Evolutionary conservation across 2,113 vertebrate species (phyloP), one percentile per base, ranked within the genome.

Genomic region (Eretmochelys imbricata): DNA sequence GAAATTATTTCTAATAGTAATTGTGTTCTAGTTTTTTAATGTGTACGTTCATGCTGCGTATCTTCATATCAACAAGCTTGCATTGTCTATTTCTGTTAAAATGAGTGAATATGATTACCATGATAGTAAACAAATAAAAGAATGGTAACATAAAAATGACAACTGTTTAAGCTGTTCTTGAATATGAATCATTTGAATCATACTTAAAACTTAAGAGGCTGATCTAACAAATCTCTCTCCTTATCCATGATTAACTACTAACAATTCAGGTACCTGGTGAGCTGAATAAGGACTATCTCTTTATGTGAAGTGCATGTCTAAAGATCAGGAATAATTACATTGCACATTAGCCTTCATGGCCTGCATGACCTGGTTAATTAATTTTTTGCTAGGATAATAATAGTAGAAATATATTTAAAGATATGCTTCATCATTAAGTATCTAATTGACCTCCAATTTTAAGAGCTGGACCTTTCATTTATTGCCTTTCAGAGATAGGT

Each of bases 341-440:
- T 98, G 88, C 96, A 98, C 98, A 98, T 99, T 98, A 98, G 98
- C 98, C 98, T 98, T 95, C 97, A 75, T 94, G 97, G 96, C 98
- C 98, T 97, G 85, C 82, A 94, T 98, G 98, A 98, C 98, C 98
- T 98, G 98, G 96, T 98, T 98, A 98, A 98, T 99, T 98, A 98
- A 98, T 98, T 98, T 98, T 98, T 98, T 98, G 98, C 98, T 97
- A 93, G 98, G 94, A 98, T 98, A 98, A 98, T 98, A 98, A 98
- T 98, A 98, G 95, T 97, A 97, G 98, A 98, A 98, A 98, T 98
- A 98, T 98, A 98, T 98, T 98, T 98, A 97, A 98, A 97, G 97
- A 98, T 98, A 98, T 49, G 96, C 96, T 97, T 98, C 95, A 97
- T 98, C 98, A 94, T 98, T 98, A 98, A 98, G 97, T 98, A 97